A percentile compares a stretch with the other conserved stretches of the same genome.
phyloP scores from a whole-genome alignment of 2,797 vertebrate genomes.

The Ceyx erithaca region DNA sequence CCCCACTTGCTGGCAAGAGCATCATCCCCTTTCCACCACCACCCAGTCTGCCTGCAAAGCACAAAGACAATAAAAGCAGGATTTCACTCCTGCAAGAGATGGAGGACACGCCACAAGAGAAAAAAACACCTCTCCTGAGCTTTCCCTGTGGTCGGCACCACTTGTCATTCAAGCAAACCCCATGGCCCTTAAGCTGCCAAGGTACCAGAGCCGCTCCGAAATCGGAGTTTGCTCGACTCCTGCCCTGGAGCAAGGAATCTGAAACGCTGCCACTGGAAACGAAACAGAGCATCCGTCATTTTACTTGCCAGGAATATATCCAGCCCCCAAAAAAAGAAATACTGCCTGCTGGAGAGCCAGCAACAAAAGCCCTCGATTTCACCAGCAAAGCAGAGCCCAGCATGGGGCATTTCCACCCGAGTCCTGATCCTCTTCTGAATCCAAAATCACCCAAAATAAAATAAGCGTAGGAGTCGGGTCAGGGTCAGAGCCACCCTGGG shows the following conservation, averaged over 20 bases:
- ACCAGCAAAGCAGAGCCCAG: slow-evolving; percentile 62
- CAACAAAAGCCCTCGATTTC: slow-evolving; percentile 73
- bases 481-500: neutral
- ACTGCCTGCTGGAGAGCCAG: slow-evolving; percentile 75
- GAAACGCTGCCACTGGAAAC: slow-evolving; percentile 70
- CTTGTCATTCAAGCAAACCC: slow-evolving; percentile 61
- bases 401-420: slow-evolving; percentile 58
- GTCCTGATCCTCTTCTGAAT: slow-evolving; percentile 40
- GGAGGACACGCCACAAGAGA: neutral
- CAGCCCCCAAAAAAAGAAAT: slow-evolving; percentile 80
- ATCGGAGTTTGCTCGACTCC: slow-evolving; percentile 50
- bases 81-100: neutral
- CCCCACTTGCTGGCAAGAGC: neutral
- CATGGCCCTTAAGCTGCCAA: slow-evolving; percentile 58
- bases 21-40: neutral
- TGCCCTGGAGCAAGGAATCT: slow-evolving; percentile 72
- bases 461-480: accelerated
- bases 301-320: slow-evolving; percentile 80
- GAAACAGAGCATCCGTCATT: slow-evolving; percentile 79
- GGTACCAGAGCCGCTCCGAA: slow-evolving; percentile 65
- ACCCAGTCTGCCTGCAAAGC: neutral
- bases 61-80: neutral
- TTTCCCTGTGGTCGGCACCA: neutral
- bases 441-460: neutral
- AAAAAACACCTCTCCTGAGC: neutral